Conservation (phyloP, 2,888 invertebrate species). For the Eupithecia dodoneata region DNA sequence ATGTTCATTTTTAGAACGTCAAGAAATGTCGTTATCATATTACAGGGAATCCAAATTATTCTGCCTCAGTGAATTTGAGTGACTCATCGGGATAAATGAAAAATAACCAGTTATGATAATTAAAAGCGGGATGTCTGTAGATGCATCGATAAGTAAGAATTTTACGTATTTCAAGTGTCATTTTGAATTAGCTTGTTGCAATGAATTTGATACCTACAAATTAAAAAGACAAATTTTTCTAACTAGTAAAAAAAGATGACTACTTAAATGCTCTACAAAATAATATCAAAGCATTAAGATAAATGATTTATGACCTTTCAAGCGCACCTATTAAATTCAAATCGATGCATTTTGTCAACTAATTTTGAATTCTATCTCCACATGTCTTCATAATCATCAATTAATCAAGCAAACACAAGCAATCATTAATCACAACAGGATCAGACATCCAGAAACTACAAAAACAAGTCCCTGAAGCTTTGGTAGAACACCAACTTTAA, state of each 20-base stretch:
- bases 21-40: constrained; percentile 7
- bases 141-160: constrained; percentile 1
- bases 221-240: neutral
- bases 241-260: neutral
- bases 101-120: neutral
- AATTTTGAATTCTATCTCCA: constrained; percentile 2
- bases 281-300: neutral
- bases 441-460: constrained; percentile 41
- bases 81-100: constrained; percentile 14
- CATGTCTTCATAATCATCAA: constrained; percentile 27
- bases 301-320: neutral
- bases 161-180: neutral
- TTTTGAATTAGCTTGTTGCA: neutral
- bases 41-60: constrained; percentile 13
- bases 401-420: constrained; percentile 38
- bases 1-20: constrained; percentile 9
- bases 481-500: constrained; percentile 33
- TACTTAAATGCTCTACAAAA: neutral
- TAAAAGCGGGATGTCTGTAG: neutral
- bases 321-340: neutral
- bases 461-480: constrained; percentile 44
- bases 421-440: constrained; percentile 42
- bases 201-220: no score
- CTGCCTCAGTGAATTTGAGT: constrained; percentile 13
- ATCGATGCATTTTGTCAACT: constrained; percentile 11